These are phyloP conservation scores for Epinephelus cyanopodus DNA, from an alignment of 2,113 vertebrate species.

Conservation along the genomic window DNA sequence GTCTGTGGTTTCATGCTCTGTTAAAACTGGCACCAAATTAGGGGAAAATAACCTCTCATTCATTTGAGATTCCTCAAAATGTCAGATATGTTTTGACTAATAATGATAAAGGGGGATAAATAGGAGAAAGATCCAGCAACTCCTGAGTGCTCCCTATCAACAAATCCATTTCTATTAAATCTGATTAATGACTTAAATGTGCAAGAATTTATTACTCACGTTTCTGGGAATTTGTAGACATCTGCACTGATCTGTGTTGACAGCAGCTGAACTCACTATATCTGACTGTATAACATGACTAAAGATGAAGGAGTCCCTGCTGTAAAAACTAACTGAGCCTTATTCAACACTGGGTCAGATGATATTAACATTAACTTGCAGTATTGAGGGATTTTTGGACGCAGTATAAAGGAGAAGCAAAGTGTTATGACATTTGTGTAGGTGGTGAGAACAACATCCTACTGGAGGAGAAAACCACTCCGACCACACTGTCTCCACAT, in stretches of 20 bases:
- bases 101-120: not conserved
- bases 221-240: not conserved
- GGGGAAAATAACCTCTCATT: conserved; percentile 17
- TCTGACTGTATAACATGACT: not conserved
- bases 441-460: conserved; percentile 43
- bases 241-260: not conserved
- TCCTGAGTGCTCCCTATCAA: not conserved
- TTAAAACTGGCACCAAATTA: not conserved
- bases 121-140: not conserved
- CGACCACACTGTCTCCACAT: not conserved
- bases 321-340: no score
- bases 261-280: not conserved
- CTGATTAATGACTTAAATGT: not conserved
- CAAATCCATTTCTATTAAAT: not conserved
- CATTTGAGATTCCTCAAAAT: conserved; percentile 22
- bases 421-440: not conserved
- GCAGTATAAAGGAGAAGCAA: not conserved
- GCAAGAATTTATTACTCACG: not conserved
- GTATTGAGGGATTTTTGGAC: no score
- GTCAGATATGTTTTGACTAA: conserved; percentile 5
- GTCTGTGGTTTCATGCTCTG: conserved; percentile 5
- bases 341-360: not conserved
- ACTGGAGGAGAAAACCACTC: conserved; percentile 28
- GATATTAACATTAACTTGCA: not conserved
- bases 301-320: not conserved